Percentiles rank a stretch among this genome's conserved stretches.
These are phyloP conservation scores for Eupithecia inturbata DNA, from an alignment of 2,888 invertebrate species.

Conservation along the genomic window DNA sequence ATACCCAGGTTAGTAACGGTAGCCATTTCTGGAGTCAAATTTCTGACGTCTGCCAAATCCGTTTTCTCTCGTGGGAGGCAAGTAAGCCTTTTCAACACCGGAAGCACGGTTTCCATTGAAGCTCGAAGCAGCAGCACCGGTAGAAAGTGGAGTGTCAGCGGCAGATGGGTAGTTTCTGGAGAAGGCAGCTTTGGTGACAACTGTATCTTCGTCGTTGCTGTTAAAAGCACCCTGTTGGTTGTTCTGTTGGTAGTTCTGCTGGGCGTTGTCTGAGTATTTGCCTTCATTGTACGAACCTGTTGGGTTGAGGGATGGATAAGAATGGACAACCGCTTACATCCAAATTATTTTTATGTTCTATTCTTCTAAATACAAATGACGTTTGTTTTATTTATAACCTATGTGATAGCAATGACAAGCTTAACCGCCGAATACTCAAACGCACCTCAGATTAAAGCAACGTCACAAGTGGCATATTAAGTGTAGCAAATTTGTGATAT, in stretches of 20 bases:
- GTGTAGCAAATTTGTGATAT: too few species aligned
- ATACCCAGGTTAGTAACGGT: slow-evolving; percentile 45
- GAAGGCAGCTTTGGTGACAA: slow-evolving; percentile 62
- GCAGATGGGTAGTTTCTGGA: slow-evolving; percentile 31
- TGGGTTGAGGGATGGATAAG: slow-evolving; percentile 9
- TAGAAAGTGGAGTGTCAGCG: slow-evolving; percentile 19
- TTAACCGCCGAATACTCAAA: too few species aligned
- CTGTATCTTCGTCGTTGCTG: slow-evolving; percentile 52
- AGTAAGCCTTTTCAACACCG: slow-evolving; percentile 57
- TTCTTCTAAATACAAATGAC: not conserved
- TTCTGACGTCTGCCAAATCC: slow-evolving; percentile 50
- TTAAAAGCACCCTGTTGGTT: slow-evolving; percentile 27
- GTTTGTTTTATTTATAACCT: not conserved
- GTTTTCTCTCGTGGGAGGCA: slow-evolving; percentile 54
- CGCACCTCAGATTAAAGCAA: too few species aligned
- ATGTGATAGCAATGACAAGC: not conserved
- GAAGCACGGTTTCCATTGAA: slow-evolving; percentile 19
- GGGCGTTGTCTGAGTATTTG: slow-evolving; percentile 56
- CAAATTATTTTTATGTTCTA: not conserved
- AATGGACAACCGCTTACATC: not conserved
- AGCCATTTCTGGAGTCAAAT: slow-evolving; percentile 60
- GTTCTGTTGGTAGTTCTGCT: slow-evolving; percentile 35
- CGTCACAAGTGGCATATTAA: too few species aligned
- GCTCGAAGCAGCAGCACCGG: slow-evolving; percentile 16
- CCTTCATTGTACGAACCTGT: slow-evolving; percentile 71